Evolutionary conservation across 2,888 invertebrate species (phyloP), one percentile per base, ranked within the genome.

Genomic region (Tinea pellionella): DNA sequence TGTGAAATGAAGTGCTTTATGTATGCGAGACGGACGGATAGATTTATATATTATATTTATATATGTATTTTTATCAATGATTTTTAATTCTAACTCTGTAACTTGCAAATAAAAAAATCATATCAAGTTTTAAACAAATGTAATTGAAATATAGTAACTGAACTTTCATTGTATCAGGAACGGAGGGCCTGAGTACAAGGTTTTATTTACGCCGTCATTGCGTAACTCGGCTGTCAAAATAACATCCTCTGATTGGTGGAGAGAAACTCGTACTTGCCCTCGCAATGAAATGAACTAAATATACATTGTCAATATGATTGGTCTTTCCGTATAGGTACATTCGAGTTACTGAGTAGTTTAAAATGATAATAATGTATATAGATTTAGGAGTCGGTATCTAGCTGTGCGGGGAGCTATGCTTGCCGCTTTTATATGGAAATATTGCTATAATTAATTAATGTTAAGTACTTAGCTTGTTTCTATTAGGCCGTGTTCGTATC

Each of bases 381-480:
- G 47, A 32, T 57, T 19, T 57, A 57, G 13, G 15, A 47, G 47
- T 47, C 47, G 30, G 19, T 57, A 32, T 32, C 57, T 19, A 57
- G 57, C 57, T 57, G 9, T 16, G 57, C 57, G 55, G 32, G 55
- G 57, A 32, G 53, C 53, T 32, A 32, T 42, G 42, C 42, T 55
- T 37, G 51, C 32, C 29, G 59, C 61, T 61, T 61, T 12, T 1
- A 55, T 19, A 29, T 55, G 19, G 24, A 18, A 55, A 19, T 75
- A 69, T 74, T 74, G 78, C 81, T 78, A 73, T 74, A 75, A 78
- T 77, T 70, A 72, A 68, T 68, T 82, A 83, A 80, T 64, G 80
- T 75, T 85, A 85, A 85, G 84, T 72, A 69, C 69, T 55, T 74
- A 74, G 88, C 88, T 88, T 87, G 79, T 77, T 77, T 78, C 77